phyloP scores from a whole-genome alignment of 2,113 vertebrate genomes.

The Falcunculus frontatus region DNA sequence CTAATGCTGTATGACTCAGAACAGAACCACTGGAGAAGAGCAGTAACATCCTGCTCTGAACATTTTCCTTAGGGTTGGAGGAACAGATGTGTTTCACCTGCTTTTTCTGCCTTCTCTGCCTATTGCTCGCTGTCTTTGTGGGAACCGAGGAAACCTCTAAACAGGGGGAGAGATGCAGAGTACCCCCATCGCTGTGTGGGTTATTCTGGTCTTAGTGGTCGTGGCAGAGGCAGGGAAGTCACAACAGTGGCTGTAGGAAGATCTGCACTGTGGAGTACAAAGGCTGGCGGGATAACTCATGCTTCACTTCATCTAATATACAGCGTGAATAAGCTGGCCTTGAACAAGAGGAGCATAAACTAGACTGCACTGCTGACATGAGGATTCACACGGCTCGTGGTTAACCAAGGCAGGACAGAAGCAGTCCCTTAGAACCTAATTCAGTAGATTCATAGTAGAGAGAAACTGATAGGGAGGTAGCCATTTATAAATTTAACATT shows the following conservation, averaged over 20 bases:
- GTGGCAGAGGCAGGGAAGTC: not conserved
- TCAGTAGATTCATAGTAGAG: not conserved
- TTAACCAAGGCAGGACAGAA: not conserved
- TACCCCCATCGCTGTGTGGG: accelerated
- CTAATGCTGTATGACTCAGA: not conserved
- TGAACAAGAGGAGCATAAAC: not conserved
- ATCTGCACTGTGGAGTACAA: not conserved
- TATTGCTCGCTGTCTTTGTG: accelerated
- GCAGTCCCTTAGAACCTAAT: not conserved
- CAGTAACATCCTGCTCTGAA: not conserved
- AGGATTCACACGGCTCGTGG: not conserved
- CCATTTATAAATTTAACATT: not conserved
- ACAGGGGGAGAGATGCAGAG: not conserved
- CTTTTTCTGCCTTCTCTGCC: not conserved
- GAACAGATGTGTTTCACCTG: not conserved
- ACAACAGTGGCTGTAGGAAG: not conserved
- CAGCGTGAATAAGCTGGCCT: not conserved
- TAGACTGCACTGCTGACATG: not conserved
- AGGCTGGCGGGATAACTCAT: not conserved
- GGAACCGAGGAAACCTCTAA: not conserved
- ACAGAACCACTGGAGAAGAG: not conserved
- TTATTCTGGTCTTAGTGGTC: not conserved
- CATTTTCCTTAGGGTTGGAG: not conserved
- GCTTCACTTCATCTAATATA: not conserved
- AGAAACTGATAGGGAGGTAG: not conserved